A percentile compares a stretch with the other conserved stretches of the same genome.
phyloP scores from a whole-genome alignment of 2,113 vertebrate genomes.

The Cyprinodon brontotheroides region DNA sequence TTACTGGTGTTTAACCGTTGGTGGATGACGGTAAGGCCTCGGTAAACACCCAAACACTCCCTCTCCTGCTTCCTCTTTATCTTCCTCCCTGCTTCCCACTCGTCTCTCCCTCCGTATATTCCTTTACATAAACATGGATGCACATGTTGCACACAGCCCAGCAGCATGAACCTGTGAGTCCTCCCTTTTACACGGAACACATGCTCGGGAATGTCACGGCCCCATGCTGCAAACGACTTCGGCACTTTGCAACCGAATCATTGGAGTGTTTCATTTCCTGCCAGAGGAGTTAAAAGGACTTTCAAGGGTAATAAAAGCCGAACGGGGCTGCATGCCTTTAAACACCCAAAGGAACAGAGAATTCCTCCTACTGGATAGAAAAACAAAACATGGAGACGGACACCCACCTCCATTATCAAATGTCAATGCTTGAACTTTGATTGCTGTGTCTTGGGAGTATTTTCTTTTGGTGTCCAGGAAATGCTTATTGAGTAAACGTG shows the following conservation, averaged over 20 bases:
- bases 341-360: conserved; percentile 46
- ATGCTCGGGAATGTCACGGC: conserved; percentile 64
- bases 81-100: conserved; percentile 16
- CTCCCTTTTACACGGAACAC: conserved; percentile 70
- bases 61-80: conserved; percentile 34
- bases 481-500: conserved; percentile 18
- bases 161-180: conserved; percentile 70
- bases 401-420: conserved; percentile 17
- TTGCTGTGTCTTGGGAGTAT: conserved; percentile 44
- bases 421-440: conserved; percentile 53
- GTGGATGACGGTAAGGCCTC: conserved; percentile 42
- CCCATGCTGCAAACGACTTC: conserved; percentile 54
- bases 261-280: conserved; percentile 84
- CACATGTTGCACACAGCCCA: conserved; percentile 27
- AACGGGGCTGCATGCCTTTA: conserved; percentile 51
- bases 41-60: conserved; percentile 58
- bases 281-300: conserved; percentile 64
- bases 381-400: conserved; percentile 8
- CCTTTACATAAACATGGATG: conserved; percentile 32
- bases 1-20: background rate
- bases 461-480: conserved; percentile 1
- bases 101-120: conserved; percentile 11
- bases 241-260: conserved; percentile 59
- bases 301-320: conserved; percentile 65
- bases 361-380: conserved; percentile 35